A percentile compares a stretch with the other conserved stretches of the same genome.
These are phyloP conservation scores for Drosophila arizonae DNA, from an alignment of 1,140 invertebrate species.

Conservation along the genomic window DNA sequence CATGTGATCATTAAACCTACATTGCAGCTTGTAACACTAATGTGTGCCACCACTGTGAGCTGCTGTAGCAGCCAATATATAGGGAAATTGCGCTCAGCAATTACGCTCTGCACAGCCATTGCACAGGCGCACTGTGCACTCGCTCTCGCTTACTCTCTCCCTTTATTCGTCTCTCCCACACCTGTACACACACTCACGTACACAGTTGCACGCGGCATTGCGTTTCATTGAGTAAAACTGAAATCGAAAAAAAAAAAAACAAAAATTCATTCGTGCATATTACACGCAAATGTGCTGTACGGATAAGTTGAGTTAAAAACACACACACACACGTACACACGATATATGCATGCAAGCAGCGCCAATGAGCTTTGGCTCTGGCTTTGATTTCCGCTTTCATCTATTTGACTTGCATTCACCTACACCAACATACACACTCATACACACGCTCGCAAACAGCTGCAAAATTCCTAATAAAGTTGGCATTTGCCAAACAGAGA, in stretches of 20 bases:
- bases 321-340: slow-evolving; percentile 2
- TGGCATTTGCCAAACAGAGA: slow-evolving; percentile 75
- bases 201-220: slow-evolving; percentile 22
- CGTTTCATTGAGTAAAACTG: slow-evolving; percentile 47
- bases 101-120: slow-evolving; percentile 10
- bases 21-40: not conserved
- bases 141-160: not conserved
- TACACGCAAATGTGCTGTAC: slow-evolving; percentile 25
- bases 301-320: slow-evolving; percentile 10
- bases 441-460: slow-evolving; percentile 18
- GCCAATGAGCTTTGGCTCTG: slow-evolving; percentile 24
- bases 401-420: slow-evolving; percentile 30
- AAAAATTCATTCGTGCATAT: slow-evolving; percentile 34
- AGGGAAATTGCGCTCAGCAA: slow-evolving; percentile 22
- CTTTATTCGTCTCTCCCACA: slow-evolving; percentile 10
- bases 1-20: not conserved
- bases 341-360: not conserved
- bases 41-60: slow-evolving; percentile 11
- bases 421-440: slow-evolving; percentile 1
- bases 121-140: slow-evolving; percentile 14
- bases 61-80: not conserved
- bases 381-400: slow-evolving; percentile 38
- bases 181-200: slow-evolving; percentile 1
- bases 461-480: slow-evolving; percentile 74
- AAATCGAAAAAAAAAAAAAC: slow-evolving; percentile 24